Evolutionary conservation across 1,140 invertebrate genomes (phyloP).

Genomic region (Formica selysi): DNA sequence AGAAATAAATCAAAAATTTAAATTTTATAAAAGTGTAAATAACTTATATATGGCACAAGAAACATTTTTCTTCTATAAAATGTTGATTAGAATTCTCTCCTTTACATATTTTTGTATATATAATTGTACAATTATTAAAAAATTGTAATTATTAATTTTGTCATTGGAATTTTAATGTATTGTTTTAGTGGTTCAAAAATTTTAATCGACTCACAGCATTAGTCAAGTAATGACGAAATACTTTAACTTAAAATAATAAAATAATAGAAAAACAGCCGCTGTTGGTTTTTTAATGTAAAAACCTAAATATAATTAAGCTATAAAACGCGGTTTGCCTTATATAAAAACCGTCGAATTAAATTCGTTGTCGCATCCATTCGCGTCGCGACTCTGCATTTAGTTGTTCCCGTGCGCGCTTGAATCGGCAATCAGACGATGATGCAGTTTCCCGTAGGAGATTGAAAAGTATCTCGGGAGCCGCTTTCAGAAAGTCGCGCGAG

Average conservation of each 20-base stretch:
- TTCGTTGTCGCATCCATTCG: not conserved
- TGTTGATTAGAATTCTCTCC: not conserved
- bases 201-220: too few relatives aligned
- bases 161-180: not conserved
- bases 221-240: not conserved
- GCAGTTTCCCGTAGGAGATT: constrained; percentile 66
- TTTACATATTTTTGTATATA: too few relatives aligned
- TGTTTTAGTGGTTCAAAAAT: too few relatives aligned
- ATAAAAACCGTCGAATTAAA: not conserved
- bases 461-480: constrained; percentile 62
- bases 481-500: constrained; percentile 46
- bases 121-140: not conserved
- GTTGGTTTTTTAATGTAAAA: not conserved
- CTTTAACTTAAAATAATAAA: not conserved
- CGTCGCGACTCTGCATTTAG: constrained; percentile 42
- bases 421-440: constrained; percentile 59
- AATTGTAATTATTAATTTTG: not conserved
- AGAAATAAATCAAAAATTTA: not conserved
- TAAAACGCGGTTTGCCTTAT: constrained; percentile 3
- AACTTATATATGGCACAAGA: not conserved
- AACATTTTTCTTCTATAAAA: not conserved
- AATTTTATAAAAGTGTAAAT: not conserved
- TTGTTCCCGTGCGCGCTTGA: constrained; percentile 14
- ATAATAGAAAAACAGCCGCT: not conserved
- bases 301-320: not conserved